Conservation (phyloP, 1,140 invertebrate genomes). For the Lepidurus couesii region DNA sequence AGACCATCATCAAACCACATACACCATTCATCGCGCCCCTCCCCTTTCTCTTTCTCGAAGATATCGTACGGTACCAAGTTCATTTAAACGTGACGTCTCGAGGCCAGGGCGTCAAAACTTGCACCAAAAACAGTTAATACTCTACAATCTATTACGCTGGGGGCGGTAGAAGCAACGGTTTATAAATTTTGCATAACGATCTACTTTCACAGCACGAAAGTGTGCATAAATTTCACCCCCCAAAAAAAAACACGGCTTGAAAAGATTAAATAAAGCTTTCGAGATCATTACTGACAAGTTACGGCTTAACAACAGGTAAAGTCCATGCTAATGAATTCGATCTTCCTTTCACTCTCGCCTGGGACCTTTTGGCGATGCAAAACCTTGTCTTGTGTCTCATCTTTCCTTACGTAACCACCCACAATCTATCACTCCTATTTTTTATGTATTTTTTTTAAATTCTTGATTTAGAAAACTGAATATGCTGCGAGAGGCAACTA, state of each 20-base stretch:
- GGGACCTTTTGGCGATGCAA: neutral
- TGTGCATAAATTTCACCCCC: too few species aligned
- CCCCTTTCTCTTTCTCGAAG: neutral
- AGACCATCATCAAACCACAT: too few species aligned
- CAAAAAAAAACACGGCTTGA: too few species aligned
- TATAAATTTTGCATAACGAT: neutral
- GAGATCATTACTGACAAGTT: neutral
- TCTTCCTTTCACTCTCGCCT: neutral
- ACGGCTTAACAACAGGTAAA: neutral
- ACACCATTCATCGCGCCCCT: too few species aligned
- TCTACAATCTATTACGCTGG: neutral
- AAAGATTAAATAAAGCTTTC: neutral
- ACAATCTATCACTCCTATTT: neutral
- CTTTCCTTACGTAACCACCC: slow-evolving; percentile 14
- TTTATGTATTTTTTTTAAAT: neutral
- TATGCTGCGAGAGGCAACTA: neutral
- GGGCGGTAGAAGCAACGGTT: neutral
- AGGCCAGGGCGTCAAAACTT: neutral
- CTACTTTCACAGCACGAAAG: too few species aligned
- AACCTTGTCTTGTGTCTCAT: neutral
- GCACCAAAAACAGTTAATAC: neutral
- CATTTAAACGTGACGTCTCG: neutral
- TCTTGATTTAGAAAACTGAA: neutral
- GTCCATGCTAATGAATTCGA: neutral
- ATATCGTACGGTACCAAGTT: neutral